These are phyloP conservation scores for Anoplius nigerrimus DNA, from an alignment of 2,888 invertebrate species.

Conservation along the genomic window DNA sequence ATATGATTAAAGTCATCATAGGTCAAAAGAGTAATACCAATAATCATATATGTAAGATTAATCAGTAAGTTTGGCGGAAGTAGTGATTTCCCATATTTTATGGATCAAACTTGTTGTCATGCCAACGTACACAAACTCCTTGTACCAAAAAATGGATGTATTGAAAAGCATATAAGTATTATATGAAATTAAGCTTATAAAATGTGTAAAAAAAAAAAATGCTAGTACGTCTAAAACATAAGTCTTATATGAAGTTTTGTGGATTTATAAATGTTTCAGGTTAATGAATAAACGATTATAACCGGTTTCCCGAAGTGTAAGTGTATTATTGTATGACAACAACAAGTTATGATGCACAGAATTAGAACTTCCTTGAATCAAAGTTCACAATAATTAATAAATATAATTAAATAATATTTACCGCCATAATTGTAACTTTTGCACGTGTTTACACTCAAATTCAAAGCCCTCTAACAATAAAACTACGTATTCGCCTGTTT, in stretches of 20 bases:
- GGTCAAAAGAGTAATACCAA: neutral
- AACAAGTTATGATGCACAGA: no score
- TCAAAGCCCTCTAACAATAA: no score
- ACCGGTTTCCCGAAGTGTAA: no score
- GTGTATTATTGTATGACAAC: no score
- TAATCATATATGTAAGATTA: neutral
- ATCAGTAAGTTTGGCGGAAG: neutral
- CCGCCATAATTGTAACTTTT: conserved; percentile 44
- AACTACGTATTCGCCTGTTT: no score
- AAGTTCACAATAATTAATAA: neutral
- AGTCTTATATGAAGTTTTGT: neutral
- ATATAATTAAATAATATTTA: conserved; percentile 20
- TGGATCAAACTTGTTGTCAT: conserved; percentile 46
- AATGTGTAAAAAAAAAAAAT: neutral
- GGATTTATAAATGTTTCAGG: neutral
- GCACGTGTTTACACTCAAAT: neutral
- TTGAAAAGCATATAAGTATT: neutral
- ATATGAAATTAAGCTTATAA: neutral
- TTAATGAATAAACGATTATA: neutral
- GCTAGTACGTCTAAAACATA: neutral
- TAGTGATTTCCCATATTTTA: neutral
- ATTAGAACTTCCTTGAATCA: neutral
- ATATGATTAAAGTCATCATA: neutral
- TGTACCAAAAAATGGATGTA: neutral
- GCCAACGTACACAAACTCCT: conserved; percentile 19